Base-by-base conservation (phyloP, 2,113 vertebrate species). In the Myocastor coypus region DNA sequence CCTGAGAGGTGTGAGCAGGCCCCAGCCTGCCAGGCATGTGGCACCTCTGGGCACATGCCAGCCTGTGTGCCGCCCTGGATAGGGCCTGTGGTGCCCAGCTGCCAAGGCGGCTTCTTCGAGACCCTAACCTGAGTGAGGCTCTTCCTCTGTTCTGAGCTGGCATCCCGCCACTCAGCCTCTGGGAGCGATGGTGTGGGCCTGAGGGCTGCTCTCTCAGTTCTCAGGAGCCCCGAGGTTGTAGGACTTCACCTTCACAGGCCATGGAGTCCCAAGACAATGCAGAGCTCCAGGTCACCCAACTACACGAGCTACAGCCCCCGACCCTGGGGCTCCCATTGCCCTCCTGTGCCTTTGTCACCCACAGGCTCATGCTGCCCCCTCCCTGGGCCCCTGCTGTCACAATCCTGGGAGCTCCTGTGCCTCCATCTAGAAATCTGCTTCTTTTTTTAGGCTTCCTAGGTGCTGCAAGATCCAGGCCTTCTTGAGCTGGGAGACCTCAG, bases 21-120 rank as follows among this genome's bases (percentile, higher is more conserved):
- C 75, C 77, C 55, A 52, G 95, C 97, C 94, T 97, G 97, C 91
- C 61, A 85, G 89, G 91, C 93, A 88, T 87, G 96, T 88, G 93
- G 94, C 77, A 37, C 89, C 94, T 95, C 95, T 83, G 93, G 94
- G 93, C 95, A 97, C 8, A 3, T 95, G 97, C 89, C 82, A 93
- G 68, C 73, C 92, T 87, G 63, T 46, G 95, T 96, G 96, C 68
- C 82, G 5, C 81, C 89, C 83, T 7, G 50, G 83, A 77, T 75
- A 57, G 20, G 68, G 85, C 50, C 13, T 66, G 14, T 13, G 63
- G 20, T 80, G 82, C 94, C 85, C 80, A 83, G 77, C 77, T 46
- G 71, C 91, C 32, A 8, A 46, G 80, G 89, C 66, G 87, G 80
- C 81, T 89, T 91, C 63, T 55, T 63, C 63, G 7, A 46, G 89